phyloP scores from a whole-genome alignment of 2,888 invertebrate species.

The Orchestes rusci region DNA sequence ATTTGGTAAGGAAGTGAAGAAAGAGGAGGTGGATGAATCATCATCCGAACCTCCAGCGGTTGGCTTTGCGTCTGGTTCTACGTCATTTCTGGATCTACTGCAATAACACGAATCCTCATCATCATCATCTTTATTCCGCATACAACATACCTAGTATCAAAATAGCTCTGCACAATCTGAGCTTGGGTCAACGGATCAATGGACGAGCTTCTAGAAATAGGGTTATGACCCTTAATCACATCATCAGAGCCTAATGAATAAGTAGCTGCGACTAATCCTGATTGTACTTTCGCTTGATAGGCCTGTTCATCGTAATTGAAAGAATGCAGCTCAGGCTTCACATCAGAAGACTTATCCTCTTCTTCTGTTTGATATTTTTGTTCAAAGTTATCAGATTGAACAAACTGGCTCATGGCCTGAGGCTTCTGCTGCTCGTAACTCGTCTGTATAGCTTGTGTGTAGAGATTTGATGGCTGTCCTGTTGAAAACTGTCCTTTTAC shows the following conservation, averaged over 20 bases:
- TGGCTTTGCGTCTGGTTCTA: constrained; percentile 33
- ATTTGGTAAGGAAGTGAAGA: constrained; percentile 56
- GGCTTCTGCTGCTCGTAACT: constrained; percentile 23
- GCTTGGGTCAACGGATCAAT: constrained; percentile 31
- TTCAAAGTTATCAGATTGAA: constrained; percentile 14
- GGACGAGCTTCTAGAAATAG: constrained; percentile 9
- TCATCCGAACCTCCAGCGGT: constrained; percentile 10
- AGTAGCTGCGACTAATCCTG: constrained; percentile 29
- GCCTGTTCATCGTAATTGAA: constrained; percentile 46
- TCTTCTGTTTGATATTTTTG: constrained; percentile 12
- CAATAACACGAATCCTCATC: background rate
- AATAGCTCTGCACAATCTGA: constrained; percentile 36
- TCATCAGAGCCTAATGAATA: constrained; percentile 29
- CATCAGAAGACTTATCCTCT: constrained; percentile 38
- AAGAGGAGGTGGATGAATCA: constrained; percentile 17
- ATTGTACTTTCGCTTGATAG: constrained; percentile 26
- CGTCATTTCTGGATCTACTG: constrained; percentile 25
- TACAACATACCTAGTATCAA: constrained; percentile 25
- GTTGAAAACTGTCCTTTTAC: constrained; percentile 6
- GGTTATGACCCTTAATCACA: constrained; percentile 22
- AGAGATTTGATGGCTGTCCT: constrained; percentile 6
- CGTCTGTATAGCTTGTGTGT: constrained; percentile 20
- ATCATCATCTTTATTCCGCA: constrained; percentile 1
- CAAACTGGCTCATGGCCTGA: constrained; percentile 31
- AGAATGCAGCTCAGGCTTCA: constrained; percentile 43